These are phyloP conservation scores for Drosophila hamatofila DNA, from an alignment of 2,888 invertebrate species.

Conservation along the genomic window DNA sequence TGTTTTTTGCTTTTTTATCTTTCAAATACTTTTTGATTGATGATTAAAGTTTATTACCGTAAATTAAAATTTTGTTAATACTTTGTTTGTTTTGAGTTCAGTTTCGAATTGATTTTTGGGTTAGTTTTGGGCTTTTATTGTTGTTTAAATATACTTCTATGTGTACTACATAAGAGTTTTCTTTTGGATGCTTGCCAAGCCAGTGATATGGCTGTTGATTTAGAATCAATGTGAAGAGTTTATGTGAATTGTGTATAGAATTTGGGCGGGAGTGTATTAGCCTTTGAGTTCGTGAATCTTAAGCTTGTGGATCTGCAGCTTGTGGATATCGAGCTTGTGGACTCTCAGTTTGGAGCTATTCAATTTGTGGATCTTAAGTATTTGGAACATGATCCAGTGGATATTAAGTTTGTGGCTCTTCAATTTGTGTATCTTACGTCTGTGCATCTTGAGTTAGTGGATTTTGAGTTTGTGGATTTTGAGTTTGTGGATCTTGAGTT, in stretches of 20 bases:
- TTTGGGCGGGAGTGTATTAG: neutral
- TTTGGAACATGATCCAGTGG: neutral
- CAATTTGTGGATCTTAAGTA: neutral
- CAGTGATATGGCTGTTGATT: constrained; percentile 59
- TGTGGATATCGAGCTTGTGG: neutral
- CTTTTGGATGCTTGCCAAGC: constrained; percentile 17
- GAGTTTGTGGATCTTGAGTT: neutral
- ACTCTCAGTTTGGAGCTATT: no score
- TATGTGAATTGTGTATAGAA: no score
- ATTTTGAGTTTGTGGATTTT: neutral
- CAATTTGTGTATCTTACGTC: neutral
- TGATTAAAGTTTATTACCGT: constrained; percentile 8
- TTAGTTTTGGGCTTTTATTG: neutral
- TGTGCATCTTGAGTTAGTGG: neutral
- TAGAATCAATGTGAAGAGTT: constrained; percentile 33
- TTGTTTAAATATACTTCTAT: neutral
- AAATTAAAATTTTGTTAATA: constrained; percentile 7
- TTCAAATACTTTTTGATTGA: constrained; percentile 12
- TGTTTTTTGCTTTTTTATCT: constrained; percentile 3
- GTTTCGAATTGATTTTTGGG: neutral
- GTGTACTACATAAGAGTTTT: neutral
- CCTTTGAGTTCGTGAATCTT: neutral
- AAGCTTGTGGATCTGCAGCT: neutral
- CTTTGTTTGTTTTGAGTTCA: no score
- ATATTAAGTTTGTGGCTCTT: neutral